Base-by-base conservation (phyloP, 2,113 vertebrate genomes). In the Mesembrinibis cayennensis region DNA sequence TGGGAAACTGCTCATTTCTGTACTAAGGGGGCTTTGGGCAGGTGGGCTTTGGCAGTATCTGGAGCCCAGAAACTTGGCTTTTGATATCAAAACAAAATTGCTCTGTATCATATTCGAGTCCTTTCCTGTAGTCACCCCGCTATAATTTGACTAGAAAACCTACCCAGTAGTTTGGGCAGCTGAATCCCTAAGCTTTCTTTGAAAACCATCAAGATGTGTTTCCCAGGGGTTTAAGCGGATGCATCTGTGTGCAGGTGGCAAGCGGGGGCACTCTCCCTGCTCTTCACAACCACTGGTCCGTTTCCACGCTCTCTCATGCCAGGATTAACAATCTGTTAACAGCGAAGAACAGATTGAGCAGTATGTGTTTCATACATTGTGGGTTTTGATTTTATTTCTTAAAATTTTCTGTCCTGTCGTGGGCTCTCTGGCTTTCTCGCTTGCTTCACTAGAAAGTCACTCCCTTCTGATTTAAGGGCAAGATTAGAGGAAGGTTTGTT, bases 381-480 rank as follows among this genome's bases (percentile, higher is more conserved):
- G 36, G 30, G 7, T 2, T 95, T 94, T 84, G 49, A 40, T 82
- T 86, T 94, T 63, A 49, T 80, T 94, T 55, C 83, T 82, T 89
- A 87, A 92, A 49, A 17, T 50, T 47, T 47, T 76, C 42, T 90
- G 26, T 56, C 42, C 76, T 91, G 2, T 96, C 82, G 45, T 87
- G 66, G 56, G 53, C 25, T 69, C 27, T 82, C 73, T 78, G 11
- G 76, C 59, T 88, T 74, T 72, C 79, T 93, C 34, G 26, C 56
- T 95, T 93, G 55, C 59, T 56, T 74, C 15, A 22, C 32, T 67
- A 67, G 52, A 70, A 83, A 84, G 65, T 86, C 61, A 45, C 22
- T 95, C 22, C 34, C 20, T 91, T 96, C 69, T 84, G 58, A 77
- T 93, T 91, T 83, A 93, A 97, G 74, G 58, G 19, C 45, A 61